These are phyloP conservation scores for Strix aluco DNA, from an alignment of 2,113 vertebrate genomes.

Conservation along the genomic window DNA sequence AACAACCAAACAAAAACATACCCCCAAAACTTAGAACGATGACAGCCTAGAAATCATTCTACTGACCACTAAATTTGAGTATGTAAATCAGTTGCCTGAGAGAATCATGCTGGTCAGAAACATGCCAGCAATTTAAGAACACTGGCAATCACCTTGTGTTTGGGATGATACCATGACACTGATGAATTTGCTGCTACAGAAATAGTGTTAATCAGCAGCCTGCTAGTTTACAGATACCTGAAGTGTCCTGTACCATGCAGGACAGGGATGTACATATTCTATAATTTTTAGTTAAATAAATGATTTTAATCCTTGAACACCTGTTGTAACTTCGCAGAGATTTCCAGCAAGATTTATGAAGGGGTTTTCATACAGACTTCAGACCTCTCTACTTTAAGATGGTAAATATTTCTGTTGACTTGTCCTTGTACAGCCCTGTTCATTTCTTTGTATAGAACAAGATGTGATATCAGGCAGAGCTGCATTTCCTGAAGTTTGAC, in stretches of 20 bases:
- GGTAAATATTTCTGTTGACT: neutral
- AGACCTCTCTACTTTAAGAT: neutral
- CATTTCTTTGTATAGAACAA: neutral
- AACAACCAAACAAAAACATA: neutral
- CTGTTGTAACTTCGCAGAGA: neutral
- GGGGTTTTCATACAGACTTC: neutral
- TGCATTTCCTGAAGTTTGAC: neutral
- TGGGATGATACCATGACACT: neutral
- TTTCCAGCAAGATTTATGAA: neutral
- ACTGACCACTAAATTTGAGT: neutral
- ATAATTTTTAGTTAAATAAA: neutral
- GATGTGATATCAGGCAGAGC: neutral
- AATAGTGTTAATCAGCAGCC: neutral
- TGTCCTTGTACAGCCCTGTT: neutral
- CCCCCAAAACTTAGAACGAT: neutral
- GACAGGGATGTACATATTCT: neutral
- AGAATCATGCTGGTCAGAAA: neutral
- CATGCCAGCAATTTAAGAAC: neutral
- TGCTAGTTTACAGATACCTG: neutral
- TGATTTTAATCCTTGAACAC: neutral
- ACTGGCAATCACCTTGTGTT: neutral
- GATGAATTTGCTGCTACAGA: neutral
- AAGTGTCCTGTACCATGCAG: neutral
- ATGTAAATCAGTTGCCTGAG: neutral
- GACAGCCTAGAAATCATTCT: neutral